Base-by-base conservation (phyloP, 2,888 invertebrate species). In the Hypomecis atomaria region DNA sequence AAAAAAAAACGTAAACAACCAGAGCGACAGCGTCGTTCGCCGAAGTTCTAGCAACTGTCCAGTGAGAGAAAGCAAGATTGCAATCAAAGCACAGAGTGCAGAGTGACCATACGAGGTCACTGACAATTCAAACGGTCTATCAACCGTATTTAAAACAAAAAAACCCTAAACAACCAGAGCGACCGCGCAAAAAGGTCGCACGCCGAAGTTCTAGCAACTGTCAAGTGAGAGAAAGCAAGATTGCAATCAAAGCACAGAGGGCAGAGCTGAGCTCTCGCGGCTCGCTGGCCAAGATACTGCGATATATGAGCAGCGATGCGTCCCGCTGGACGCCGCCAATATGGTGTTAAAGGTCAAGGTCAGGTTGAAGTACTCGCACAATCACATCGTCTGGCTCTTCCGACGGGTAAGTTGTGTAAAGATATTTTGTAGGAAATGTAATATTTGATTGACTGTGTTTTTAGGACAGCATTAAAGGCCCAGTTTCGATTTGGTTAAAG, bases 341-440 rank as follows among this genome's bases (percentile, higher is more conserved):
- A 94, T 94, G 94, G 94, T 94, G 81, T 87, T 94, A 52, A 92
- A 94, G 74, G 93, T 94, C 67, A 94, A 94, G 81, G 90, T 94
- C 68, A 89, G 93, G 65, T 87, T 94, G 66, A 95, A 94, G 83
- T 89, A 94, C 78, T 94, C 94, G 54, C 92, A 93, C 66, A 93
- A 93, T 73, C 93, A 94, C 74, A 93, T 94, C 78, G 88, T 93
- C 67, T 93, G 93, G 88, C 92, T 94, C 63, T 94, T 94, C 75
- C 92, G 90, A 81, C 93, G 94, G 89, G 95, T 95, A 82, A 89
- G 89, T 86, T 45, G 9, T 44, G 4, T 13, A 6, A 47, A 8
- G 11, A 53, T 23, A 13, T 38, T 52, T 6, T 2, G 11, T 8
- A 33, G 23, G 44, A 1, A 13, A 6, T 43, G 43, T 43, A 23